Evolutionary conservation across 2,797 vertebrate species (phyloP).

Genomic region (Loris lydekkerianus): DNA sequence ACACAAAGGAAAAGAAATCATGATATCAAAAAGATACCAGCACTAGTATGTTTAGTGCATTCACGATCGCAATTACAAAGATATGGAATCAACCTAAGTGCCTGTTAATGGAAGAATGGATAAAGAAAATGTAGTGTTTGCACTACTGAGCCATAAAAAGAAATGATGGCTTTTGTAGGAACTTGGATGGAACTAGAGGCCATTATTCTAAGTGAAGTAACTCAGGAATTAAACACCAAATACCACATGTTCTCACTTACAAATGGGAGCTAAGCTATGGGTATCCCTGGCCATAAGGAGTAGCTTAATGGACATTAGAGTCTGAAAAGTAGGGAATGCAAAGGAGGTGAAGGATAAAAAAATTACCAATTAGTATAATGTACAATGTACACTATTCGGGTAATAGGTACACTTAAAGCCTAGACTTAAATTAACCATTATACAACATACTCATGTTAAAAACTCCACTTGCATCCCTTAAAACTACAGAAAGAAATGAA

Average conservation of each 20-base stretch:
- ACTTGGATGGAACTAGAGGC: not conserved
- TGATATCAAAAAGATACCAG: not conserved
- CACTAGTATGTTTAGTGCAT: not conserved
- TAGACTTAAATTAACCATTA: not conserved
- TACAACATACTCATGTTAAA: not conserved
- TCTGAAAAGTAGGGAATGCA: not conserved
- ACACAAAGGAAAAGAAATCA: not conserved
- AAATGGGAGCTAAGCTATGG: not conserved
- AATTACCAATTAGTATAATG: not conserved
- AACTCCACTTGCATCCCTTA: not conserved
- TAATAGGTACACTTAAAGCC: not conserved
- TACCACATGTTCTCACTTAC: not conserved
- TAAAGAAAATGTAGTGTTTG: not conserved
- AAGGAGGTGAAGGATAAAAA: not conserved
- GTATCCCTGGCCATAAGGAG: not conserved
- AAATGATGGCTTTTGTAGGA: not conserved
- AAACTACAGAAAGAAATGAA: not conserved
- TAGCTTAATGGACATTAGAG: not conserved
- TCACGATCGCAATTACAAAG: not conserved
- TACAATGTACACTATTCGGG: not conserved
- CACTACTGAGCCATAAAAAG: not conserved
- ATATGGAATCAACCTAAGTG: not conserved
- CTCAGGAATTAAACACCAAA: not conserved
- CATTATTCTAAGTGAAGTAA: no score
- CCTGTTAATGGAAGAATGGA: not conserved